These are phyloP conservation scores for Ictalurus punctatus DNA, from an alignment of 2,113 vertebrate species.

Conservation along the genomic window DNA sequence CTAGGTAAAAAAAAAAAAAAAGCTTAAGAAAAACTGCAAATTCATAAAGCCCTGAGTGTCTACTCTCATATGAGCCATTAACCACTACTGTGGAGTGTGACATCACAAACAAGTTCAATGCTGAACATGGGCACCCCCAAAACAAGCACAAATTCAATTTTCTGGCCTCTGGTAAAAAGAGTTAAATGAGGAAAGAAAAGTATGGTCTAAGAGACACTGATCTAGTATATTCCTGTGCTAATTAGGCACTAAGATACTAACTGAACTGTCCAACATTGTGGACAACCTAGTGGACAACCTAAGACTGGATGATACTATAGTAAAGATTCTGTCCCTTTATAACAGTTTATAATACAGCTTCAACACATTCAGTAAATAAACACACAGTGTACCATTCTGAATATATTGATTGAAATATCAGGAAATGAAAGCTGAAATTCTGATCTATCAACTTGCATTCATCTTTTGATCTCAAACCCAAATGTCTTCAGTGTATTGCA, in stretches of 20 bases:
- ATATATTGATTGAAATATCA: background rate
- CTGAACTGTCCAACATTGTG: background rate
- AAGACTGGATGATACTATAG: constrained; percentile 48
- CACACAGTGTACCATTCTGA: background rate
- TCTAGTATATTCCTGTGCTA: background rate
- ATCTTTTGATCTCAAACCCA: no score
- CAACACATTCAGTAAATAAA: constrained; percentile 4
- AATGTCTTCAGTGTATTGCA: no score
- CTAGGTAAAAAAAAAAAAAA: background rate
- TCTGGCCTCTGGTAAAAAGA: background rate
- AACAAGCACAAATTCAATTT: background rate
- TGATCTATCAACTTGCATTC: no score
- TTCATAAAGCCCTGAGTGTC: background rate
- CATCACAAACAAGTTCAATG: background rate
- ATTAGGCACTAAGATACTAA: background rate
- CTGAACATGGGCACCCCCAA: no score
- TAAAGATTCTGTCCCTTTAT: constrained; percentile 41
- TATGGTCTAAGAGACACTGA: background rate
- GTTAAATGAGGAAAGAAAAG: background rate
- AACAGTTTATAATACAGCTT: background rate
- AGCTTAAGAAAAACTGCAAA: background rate
- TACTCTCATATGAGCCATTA: background rate
- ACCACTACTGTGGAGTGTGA: background rate
- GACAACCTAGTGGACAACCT: constrained; percentile 10
- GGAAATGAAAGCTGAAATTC: no score